Percentiles rank a stretch among this genome's conserved stretches.
phyloP scores from a whole-genome alignment of 2,888 invertebrate genomes.

The Eupithecia tripunctaria region DNA sequence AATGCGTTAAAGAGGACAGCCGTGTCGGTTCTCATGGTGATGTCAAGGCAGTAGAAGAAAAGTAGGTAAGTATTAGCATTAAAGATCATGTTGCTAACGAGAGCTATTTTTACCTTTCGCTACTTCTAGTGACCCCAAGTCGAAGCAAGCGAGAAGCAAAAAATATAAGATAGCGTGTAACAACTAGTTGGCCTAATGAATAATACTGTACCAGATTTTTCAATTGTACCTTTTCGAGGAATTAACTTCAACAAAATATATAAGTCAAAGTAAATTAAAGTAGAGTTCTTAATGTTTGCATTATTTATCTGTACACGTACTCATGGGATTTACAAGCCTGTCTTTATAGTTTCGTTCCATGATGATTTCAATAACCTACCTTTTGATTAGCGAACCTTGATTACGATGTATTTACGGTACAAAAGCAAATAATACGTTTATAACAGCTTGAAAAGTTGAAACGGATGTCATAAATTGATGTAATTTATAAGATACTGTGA shows the following conservation, averaged over 20 bases:
- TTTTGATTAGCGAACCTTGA: not conserved
- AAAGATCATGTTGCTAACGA: not conserved
- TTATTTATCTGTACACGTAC: not conserved
- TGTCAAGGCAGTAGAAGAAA: not conserved
- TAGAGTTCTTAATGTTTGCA: not conserved
- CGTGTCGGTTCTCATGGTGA: not conserved
- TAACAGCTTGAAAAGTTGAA: slow-evolving; percentile 1
- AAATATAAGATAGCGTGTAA: not conserved
- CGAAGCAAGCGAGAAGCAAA: not conserved
- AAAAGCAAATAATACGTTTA: not conserved
- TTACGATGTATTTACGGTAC: not conserved
- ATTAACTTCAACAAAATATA: not conserved
- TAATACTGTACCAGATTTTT: not conserved
- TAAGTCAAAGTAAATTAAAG: not conserved
- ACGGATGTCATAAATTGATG: slow-evolving; percentile 9
- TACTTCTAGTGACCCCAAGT: not conserved
- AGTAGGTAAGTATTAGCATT: not conserved
- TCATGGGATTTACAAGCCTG: not conserved
- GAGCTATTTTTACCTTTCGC: not conserved
- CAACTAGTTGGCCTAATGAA: not conserved
- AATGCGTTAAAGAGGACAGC: slow-evolving; percentile 41
- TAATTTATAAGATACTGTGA: not conserved
- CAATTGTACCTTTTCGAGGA: not conserved
- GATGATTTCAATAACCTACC: not conserved
- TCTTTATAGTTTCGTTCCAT: not conserved